These are phyloP conservation scores for Laticauda laticaudata DNA, from an alignment of 2,113 vertebrate species.

Conservation along the genomic window DNA sequence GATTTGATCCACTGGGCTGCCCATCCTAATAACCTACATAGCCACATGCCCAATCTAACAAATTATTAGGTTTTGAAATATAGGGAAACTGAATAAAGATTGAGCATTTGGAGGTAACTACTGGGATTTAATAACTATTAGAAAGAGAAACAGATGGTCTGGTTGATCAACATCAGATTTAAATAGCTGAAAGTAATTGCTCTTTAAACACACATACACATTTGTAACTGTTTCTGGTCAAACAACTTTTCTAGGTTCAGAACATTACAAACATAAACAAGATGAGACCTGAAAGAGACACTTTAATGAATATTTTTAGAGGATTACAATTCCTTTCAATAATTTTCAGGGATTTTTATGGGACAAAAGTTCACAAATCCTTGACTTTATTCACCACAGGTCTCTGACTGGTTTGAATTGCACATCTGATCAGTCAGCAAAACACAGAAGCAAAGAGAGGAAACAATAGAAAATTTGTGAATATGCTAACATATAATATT, in stretches of 20 bases:
- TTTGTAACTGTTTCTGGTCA: neutral
- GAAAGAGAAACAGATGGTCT: neutral
- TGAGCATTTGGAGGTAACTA: neutral
- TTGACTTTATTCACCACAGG: neutral
- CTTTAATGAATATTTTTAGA: neutral
- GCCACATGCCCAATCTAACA: neutral
- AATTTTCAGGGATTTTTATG: neutral
- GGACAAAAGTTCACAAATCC: neutral
- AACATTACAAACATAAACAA: neutral
- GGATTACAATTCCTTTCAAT: neutral
- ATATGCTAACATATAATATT: neutral
- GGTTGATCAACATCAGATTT: neutral
- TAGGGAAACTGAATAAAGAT: neutral
- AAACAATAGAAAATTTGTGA: neutral
- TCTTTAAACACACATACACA: neutral
- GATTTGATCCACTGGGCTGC: neutral
- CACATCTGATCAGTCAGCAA: neutral
- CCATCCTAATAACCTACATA: neutral
- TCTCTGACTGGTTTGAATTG: neutral
- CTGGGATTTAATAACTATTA: neutral
- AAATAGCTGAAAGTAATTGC: neutral
- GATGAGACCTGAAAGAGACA: neutral
- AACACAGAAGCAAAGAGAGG: neutral
- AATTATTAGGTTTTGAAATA: neutral
- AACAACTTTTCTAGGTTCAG: neutral